Evolutionary conservation across 2,797 vertebrate species (phyloP).

Genomic region (Mus spretus): DNA sequence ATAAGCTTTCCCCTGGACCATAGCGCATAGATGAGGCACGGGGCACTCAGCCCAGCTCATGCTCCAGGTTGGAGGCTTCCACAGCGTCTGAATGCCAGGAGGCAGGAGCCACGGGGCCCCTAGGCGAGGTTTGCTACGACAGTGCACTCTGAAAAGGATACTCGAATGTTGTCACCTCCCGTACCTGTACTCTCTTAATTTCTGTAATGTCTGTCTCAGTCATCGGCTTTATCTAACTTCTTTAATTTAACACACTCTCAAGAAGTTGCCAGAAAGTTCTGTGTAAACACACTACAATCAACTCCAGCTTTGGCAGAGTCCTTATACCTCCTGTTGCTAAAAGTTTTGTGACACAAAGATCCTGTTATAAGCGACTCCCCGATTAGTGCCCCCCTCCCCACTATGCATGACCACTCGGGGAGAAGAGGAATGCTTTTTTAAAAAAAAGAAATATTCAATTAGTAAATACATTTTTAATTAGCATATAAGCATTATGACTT

Average conservation of each 20-base stretch:
- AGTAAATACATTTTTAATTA: background rate
- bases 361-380: background rate
- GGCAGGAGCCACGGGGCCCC: background rate
- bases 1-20: background rate
- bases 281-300: background rate
- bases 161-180: background rate
- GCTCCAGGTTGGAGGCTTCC: background rate
- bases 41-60: background rate
- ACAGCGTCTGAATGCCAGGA: background rate
- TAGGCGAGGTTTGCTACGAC: background rate
- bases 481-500: background rate
- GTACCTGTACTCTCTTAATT: constrained; percentile 13
- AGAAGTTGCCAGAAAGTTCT: constrained; percentile 17
- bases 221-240: background rate
- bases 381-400: no score
- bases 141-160: background rate
- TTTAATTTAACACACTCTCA: constrained; percentile 24
- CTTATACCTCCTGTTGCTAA: background rate
- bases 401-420: background rate
- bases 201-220: constrained; percentile 39
- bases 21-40: background rate
- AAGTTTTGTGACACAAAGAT: constrained; percentile 16
- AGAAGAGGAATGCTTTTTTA: background rate
- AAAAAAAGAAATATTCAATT: background rate
- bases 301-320: background rate